phyloP scores from a whole-genome alignment of 2,113 vertebrate species.

The Syngnathus floridae region DNA sequence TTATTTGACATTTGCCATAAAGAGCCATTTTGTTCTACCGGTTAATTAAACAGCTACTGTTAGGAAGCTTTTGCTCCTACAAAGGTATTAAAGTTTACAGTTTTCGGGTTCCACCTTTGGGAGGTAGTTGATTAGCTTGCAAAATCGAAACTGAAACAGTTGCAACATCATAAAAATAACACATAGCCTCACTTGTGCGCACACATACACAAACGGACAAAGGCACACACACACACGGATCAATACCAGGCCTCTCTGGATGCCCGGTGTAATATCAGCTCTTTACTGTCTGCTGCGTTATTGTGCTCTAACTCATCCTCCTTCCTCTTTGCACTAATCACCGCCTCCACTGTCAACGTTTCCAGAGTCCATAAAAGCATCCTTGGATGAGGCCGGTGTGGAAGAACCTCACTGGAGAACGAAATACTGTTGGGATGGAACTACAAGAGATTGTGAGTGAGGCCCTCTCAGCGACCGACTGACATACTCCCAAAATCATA shows the following conservation, averaged over 20 bases:
- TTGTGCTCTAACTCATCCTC: constrained; percentile 75
- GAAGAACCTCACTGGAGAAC: not conserved
- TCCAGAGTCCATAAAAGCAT: not conserved
- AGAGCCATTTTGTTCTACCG: constrained; percentile 10
- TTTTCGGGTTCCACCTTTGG: constrained; percentile 26
- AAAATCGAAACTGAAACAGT: constrained; percentile 51
- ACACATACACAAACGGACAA: constrained; percentile 9
- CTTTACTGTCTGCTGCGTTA: constrained; percentile 69
- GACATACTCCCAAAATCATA: not conserved
- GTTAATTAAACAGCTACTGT: constrained; percentile 23
- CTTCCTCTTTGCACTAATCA: constrained; percentile 31
- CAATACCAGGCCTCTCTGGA: constrained; percentile 68
- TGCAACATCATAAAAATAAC: constrained; percentile 45
- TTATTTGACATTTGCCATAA: not conserved
- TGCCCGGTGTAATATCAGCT: constrained; percentile 67
- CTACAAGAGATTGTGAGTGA: not conserved
- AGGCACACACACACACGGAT: constrained; percentile 44
- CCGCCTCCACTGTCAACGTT: constrained; percentile 23
- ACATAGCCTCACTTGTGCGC: constrained; percentile 23
- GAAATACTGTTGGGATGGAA: not conserved
- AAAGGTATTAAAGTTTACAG: constrained; percentile 27
- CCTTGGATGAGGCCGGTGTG: not conserved
- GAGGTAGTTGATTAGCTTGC: constrained; percentile 54
- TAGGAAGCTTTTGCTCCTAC: constrained; percentile 12
- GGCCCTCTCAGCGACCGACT: not conserved